phyloP scores from a whole-genome alignment of 1,140 invertebrate genomes.

The Bombus cullumanus region DNA sequence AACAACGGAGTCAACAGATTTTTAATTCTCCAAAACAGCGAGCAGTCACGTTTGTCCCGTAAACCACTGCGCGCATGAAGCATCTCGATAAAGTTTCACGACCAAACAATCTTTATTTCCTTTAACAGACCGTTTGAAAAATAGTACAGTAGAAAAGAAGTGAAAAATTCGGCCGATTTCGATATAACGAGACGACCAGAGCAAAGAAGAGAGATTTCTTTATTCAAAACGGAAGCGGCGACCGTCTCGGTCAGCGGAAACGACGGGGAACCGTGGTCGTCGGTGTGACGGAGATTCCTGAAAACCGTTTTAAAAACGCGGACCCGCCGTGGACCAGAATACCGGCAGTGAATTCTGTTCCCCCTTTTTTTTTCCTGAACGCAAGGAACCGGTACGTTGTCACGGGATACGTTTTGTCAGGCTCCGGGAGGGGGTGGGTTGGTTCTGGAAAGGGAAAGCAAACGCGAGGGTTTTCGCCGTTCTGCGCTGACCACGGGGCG shows the following conservation, averaged over 20 bases:
- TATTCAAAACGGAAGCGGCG: constrained; percentile 24
- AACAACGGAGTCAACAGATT: constrained; percentile 7
- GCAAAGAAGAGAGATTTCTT: constrained; percentile 10
- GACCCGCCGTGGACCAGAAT: constrained; percentile 11
- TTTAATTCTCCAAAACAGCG: background rate
- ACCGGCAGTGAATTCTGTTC: constrained; percentile 37
- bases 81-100: no score
- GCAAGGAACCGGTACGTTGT: constrained; percentile 20
- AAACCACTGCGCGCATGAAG: background rate
- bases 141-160: no score
- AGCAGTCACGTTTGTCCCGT: constrained; percentile 1
- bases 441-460: constrained; percentile 11
- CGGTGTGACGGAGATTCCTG: background rate
- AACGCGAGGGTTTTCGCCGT: background rate
- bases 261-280: background rate
- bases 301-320: constrained; percentile 11
- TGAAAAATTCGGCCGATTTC: background rate
- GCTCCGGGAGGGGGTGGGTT: background rate
- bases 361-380: constrained; percentile 11
- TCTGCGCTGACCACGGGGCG: background rate
- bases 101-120: background rate
- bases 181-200: background rate
- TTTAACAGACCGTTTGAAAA: background rate
- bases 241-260: constrained; percentile 30
- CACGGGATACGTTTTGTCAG: constrained; percentile 34